Evolutionary conservation across 2,113 vertebrate genomes (phyloP).

Genomic region (Perca fluviatilis): DNA sequence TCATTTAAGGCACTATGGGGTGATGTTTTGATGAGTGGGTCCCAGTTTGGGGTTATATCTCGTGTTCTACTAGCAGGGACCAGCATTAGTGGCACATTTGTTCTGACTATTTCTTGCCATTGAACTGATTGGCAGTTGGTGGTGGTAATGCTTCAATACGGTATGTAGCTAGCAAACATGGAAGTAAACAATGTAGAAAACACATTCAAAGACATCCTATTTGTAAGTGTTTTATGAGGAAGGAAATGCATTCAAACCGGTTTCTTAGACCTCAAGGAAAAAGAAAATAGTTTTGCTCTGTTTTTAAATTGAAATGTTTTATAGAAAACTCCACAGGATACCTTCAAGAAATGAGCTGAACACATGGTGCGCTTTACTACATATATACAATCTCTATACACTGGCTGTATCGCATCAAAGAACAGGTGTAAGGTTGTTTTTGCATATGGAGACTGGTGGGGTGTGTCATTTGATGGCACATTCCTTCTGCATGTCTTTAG

Average conservation of each 20-base stretch:
- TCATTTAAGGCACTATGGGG: too few species aligned
- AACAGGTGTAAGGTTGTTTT: slow-evolving; percentile 1
- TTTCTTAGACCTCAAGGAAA: not conserved
- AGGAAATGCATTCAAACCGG: not conserved
- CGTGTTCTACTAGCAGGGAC: too few species aligned
- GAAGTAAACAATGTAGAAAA: not conserved
- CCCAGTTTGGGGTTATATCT: not conserved
- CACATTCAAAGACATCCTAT: too few species aligned
- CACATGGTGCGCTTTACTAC: not conserved
- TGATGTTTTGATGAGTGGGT: too few species aligned
- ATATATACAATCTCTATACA: not conserved
- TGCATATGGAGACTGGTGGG: not conserved
- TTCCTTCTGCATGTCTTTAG: not conserved
- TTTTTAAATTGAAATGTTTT: not conserved
- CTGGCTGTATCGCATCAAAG: slow-evolving; percentile 3
- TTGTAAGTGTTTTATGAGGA: not conserved
- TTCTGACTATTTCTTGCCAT: not conserved
- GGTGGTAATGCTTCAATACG: not conserved
- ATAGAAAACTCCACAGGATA: not conserved
- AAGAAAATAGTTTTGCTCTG: not conserved
- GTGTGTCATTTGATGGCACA: not conserved
- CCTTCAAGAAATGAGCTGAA: not conserved
- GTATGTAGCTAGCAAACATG: not conserved
- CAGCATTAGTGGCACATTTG: too few species aligned
- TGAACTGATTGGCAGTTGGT: not conserved